phyloP scores from a whole-genome alignment of 2,113 vertebrate genomes.

The Eptatretus burgeri region DNA sequence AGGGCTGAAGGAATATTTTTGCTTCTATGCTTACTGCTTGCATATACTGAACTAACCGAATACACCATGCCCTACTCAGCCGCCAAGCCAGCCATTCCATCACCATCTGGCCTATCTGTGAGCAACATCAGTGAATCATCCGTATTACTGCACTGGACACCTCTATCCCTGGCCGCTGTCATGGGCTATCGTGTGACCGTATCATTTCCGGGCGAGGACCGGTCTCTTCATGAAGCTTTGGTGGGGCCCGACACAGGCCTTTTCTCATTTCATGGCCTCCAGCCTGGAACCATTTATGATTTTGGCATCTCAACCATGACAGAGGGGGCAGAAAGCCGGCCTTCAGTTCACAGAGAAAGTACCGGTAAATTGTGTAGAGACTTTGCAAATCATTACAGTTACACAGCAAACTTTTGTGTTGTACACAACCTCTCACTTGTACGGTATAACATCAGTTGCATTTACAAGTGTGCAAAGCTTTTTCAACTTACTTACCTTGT shows the following conservation, averaged over 20 bases:
- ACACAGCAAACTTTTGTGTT: no score
- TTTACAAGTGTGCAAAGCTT: no score
- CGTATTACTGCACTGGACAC: conserved; percentile 73
- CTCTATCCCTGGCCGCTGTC: conserved; percentile 51
- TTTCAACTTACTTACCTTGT: no score
- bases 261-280: conserved; percentile 68
- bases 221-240: conserved; percentile 74
- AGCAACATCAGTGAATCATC: conserved; percentile 60
- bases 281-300: conserved; percentile 89
- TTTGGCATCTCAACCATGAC: conserved; percentile 73
- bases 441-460: no score
- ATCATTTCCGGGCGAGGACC: conserved; percentile 55
- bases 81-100: background rate
- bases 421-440: no score
- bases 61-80: no score
- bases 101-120: background rate
- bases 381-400: no score
- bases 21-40: no score
- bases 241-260: conserved; percentile 45
- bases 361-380: conserved; percentile 30
- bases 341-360: conserved; percentile 61
- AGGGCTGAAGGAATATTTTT: no score
- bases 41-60: no score
- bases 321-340: conserved; percentile 62
- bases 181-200: conserved; percentile 84